Conservation (phyloP, 2,888 invertebrate species). For the Orthonevra nobilis region DNA sequence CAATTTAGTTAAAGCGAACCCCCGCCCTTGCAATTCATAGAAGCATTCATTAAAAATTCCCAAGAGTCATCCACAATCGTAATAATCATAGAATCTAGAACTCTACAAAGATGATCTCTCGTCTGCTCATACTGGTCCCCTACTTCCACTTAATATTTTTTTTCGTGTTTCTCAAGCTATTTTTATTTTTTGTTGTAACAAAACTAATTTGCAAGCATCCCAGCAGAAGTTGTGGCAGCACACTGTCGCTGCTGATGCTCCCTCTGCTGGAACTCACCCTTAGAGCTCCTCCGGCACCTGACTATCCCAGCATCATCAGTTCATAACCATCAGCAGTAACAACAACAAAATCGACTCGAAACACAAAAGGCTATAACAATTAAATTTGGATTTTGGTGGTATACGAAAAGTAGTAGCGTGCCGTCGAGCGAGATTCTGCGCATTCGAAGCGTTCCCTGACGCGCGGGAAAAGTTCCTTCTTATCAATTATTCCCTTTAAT, state of each 20-base stretch:
- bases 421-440: slow-evolving; percentile 55
- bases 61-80: slow-evolving; percentile 52
- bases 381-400: slow-evolving; percentile 62
- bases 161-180: slow-evolving; percentile 47
- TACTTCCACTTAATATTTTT: slow-evolving; percentile 39
- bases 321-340: slow-evolving; percentile 30
- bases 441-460: slow-evolving; percentile 26
- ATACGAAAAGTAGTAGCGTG: neutral
- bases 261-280: too few relatives aligned
- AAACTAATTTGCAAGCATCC: slow-evolving; percentile 67
- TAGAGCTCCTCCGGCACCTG: neutral
- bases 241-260: too few relatives aligned
- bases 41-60: slow-evolving; percentile 62
- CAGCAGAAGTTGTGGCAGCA: slow-evolving; percentile 37
- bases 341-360: slow-evolving; percentile 1
- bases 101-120: slow-evolving; percentile 45
- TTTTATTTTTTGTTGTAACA: slow-evolving; percentile 43
- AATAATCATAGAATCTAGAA: slow-evolving; percentile 55
- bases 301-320: slow-evolving; percentile 5
- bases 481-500: slow-evolving; percentile 16
- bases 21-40: slow-evolving; percentile 29
- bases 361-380: slow-evolving; percentile 64
- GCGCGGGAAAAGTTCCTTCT: slow-evolving; percentile 58
- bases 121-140: neutral
- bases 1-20: slow-evolving; percentile 25